These are phyloP conservation scores for Brienomyrus brachyistius DNA, from an alignment of 2,113 vertebrate genomes.

Conservation along the genomic window DNA sequence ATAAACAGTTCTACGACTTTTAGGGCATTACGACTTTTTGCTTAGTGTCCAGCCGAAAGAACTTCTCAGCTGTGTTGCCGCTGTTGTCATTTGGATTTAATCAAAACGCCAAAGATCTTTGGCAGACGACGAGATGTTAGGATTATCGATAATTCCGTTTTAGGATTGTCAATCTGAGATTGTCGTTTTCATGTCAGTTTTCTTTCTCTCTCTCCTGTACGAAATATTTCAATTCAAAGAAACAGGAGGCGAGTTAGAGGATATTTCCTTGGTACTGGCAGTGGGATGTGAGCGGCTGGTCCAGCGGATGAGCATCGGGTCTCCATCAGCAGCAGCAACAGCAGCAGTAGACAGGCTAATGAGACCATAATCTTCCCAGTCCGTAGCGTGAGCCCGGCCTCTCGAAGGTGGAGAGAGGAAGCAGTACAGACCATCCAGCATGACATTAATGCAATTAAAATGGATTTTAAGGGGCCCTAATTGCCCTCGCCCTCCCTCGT, in stretches of 20 bases:
- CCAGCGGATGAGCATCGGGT: constrained; percentile 2
- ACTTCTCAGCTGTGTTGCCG: constrained; percentile 34
- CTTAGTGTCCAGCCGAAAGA: not conserved
- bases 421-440: not conserved
- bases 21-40: not conserved
- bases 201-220: constrained; percentile 35
- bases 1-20: not conserved
- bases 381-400: not conserved
- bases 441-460: constrained; percentile 23
- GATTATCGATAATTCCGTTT: constrained; percentile 52
- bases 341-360: constrained; percentile 44
- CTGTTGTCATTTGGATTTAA: constrained; percentile 32
- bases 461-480: constrained; percentile 51
- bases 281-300: not conserved
- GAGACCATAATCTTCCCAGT: constrained; percentile 55
- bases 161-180: constrained; percentile 34
- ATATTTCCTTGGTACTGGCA: constrained; percentile 14
- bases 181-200: constrained; percentile 28
- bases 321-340: constrained; percentile 34
- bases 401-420: constrained; percentile 35
- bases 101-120: constrained; percentile 45
- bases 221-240: constrained; percentile 42
- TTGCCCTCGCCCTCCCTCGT: constrained; percentile 51
- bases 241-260: constrained; percentile 13
- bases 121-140: constrained; percentile 37